A percentile compares a stretch with the other conserved stretches of the same genome.
Conservation (phyloP, 2,797 vertebrate species). For the Danio albolineatus region DNA sequence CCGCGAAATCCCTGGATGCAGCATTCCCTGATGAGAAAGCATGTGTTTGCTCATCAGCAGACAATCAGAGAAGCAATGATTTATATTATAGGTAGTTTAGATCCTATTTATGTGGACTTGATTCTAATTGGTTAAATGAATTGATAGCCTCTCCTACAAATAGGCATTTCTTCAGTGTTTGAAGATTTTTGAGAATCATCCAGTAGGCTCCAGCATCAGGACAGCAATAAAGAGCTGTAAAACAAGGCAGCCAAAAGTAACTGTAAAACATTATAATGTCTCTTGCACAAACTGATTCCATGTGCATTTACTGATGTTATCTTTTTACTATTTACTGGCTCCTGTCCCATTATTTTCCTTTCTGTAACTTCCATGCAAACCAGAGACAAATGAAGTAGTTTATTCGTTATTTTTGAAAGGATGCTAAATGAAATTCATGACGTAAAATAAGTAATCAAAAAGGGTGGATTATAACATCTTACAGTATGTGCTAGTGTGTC, state of each 20-base stretch:
- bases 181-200: background rate
- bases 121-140: background rate
- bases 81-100: background rate
- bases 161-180: background rate
- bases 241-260: no score
- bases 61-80: slow-evolving; percentile 9
- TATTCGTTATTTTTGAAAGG: background rate
- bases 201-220: background rate
- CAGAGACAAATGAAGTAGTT: background rate
- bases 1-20: slow-evolving; percentile 33
- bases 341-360: slow-evolving; percentile 1
- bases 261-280: no score
- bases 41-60: slow-evolving; percentile 33
- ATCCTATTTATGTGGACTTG: background rate
- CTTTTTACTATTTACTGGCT: no score
- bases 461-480: slow-evolving; percentile 19
- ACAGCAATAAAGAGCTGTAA: background rate
- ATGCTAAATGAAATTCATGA: background rate
- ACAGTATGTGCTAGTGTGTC: background rate
- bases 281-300: no score
- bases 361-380: background rate
- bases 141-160: background rate
- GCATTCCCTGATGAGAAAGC: slow-evolving; percentile 20
- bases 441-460: slow-evolving; percentile 5
- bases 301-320: no score